Percentiles rank a stretch among this genome's conserved stretches.
phyloP scores from a whole-genome alignment of 2,113 vertebrate genomes.

The Acanthisitta chloris region DNA sequence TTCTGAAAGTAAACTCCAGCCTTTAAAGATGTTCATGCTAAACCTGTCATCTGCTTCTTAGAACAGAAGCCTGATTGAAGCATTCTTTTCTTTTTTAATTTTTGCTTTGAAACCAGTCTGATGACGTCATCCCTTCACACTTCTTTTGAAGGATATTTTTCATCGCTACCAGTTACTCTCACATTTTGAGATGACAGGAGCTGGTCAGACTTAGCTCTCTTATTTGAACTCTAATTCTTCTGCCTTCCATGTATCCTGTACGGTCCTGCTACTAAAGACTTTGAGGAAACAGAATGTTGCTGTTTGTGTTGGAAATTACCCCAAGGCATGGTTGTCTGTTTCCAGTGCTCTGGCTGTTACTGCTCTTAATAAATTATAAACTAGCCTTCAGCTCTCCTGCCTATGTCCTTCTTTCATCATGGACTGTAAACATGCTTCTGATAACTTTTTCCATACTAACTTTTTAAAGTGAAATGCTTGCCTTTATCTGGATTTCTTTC shows the following conservation, averaged over 20 bases:
- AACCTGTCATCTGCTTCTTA: background rate
- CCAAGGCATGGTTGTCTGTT: background rate
- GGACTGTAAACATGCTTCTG: background rate
- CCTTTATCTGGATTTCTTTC: background rate
- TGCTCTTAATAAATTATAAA: background rate
- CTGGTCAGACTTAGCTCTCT: background rate
- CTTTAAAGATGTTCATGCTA: background rate
- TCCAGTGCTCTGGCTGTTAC: background rate
- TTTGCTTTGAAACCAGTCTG: background rate
- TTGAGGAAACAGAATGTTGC: background rate
- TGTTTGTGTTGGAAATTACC: background rate
- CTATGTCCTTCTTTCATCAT: background rate
- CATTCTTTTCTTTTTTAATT: background rate
- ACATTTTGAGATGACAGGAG: background rate
- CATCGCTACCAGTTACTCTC: background rate
- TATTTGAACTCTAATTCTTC: background rate
- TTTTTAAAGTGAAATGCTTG: background rate
- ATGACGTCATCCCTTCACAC: background rate
- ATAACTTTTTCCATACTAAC: background rate
- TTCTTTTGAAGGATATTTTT: background rate
- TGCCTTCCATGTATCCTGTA: background rate
- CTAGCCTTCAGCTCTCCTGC: background rate
- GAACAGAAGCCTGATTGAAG: background rate
- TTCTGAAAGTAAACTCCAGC: constrained; percentile 11
- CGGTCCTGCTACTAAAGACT: background rate